These are phyloP conservation scores for Chironomus tentans DNA, from an alignment of 2,888 invertebrate species.

Conservation along the genomic window DNA sequence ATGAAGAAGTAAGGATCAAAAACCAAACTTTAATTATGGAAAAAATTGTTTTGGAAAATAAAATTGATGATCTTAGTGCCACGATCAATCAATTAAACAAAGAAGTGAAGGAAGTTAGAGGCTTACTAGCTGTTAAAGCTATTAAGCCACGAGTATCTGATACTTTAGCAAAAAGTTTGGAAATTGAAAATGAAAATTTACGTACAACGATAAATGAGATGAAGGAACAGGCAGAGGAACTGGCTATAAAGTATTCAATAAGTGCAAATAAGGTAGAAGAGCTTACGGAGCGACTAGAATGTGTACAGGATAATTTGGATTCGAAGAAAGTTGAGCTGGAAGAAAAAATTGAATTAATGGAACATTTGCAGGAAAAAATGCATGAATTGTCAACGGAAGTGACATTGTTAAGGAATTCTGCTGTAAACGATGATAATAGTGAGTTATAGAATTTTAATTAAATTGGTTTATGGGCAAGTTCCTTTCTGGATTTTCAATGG, in stretches of 20 bases:
- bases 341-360: slow-evolving; percentile 37
- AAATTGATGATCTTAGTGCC: background rate
- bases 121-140: background rate
- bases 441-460: slow-evolving; percentile 5
- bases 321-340: slow-evolving; percentile 39
- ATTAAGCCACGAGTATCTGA: background rate
- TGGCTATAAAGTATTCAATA: background rate
- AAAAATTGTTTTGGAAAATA: background rate
- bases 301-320: slow-evolving; percentile 38
- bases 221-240: background rate
- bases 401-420: slow-evolving; percentile 32
- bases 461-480: too few species aligned
- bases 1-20: slow-evolving; percentile 28
- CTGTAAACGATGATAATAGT: slow-evolving; percentile 36
- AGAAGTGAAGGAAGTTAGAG: background rate
- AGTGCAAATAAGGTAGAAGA: slow-evolving; percentile 35
- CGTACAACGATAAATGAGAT: background rate
- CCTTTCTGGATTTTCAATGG: too few species aligned
- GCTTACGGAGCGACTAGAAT: slow-evolving; percentile 37
- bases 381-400: slow-evolving; percentile 38
- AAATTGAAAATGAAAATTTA: background rate
- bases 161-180: background rate
- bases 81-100: background rate
- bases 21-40: background rate
- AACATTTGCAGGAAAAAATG: slow-evolving; percentile 39